Base-by-base conservation (phyloP, 1,140 invertebrate genomes). In the Laupala kohalensis region DNA sequence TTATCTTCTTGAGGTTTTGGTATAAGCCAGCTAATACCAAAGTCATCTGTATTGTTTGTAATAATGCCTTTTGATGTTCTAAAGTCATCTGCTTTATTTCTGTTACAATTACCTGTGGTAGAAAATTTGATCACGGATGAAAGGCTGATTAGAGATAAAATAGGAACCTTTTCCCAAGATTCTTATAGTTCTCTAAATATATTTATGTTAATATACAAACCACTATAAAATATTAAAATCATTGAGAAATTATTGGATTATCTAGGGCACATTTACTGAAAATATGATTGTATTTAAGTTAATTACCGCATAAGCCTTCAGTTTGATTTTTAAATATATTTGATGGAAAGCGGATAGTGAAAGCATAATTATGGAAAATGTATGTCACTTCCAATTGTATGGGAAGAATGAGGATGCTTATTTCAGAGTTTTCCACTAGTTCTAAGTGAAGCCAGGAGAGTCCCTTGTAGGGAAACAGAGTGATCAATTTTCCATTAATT, bases 291-390 rank as follows among this genome's bases (percentile, higher is more conserved):
- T n/a, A n/a, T 53, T 53, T 0, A 53, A 53, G 37, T 2, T 9
- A 4, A 53, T 53, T 85, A 69, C 92, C 92, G 78, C 92, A 94
- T 0, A 94, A 79, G 62, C 92, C 92, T 79, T 92, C 89, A 29
- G 89, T 87, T 69, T 86, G 86, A 71, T 87, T 87, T 15, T 83
- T 85, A 78, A 92, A 93, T 25, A 88, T 81, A 66, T 87, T 85
- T 0, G 91, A 92, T 0, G 92, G 91, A 4, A 87, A 53, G 71
- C 82, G 84, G 2, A 93, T 79, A 0, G 80, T 81, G 73, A 90
- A 90, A 19, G 84, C 86, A 62, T 63, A 74, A 65, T 69, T 72
- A 24, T 74, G 29, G 29, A 29, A 68, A 25, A 69, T 72, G 65
- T 69, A 74, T 25, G 70, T 29, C 15, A 74, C 73, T 28, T 72